Conservation (phyloP, 2,797 vertebrate genomes). For the Halcyon chelicuti region DNA sequence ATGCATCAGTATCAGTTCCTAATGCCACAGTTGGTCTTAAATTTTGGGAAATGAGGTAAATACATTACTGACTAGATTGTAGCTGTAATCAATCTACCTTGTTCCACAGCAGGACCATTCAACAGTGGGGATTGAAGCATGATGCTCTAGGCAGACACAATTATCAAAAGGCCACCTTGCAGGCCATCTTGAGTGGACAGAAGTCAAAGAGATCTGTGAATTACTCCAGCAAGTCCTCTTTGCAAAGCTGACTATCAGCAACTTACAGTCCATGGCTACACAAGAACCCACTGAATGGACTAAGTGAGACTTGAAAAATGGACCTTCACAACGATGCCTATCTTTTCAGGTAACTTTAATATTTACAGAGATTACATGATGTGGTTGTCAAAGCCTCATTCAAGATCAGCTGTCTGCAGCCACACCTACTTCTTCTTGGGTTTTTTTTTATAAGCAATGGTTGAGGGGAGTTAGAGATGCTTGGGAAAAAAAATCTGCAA, state of each 20-base stretch:
- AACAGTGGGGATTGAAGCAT: rapidly evolving
- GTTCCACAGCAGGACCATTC: background rate
- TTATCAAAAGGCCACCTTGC: background rate
- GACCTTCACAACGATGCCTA: background rate
- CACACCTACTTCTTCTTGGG: background rate
- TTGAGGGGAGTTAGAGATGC: background rate
- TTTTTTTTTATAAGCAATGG: background rate
- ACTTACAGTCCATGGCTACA: background rate
- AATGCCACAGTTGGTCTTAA: background rate
- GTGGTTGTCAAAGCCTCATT: background rate
- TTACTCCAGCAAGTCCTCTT: background rate
- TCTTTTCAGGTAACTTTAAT: background rate
- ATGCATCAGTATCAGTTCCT: background rate
- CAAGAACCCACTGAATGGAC: background rate
- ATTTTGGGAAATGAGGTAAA: background rate
- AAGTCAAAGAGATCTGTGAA: background rate
- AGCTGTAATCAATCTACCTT: background rate
- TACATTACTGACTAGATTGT: background rate
- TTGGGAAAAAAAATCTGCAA: background rate
- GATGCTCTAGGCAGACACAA: background rate
- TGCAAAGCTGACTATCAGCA: background rate
- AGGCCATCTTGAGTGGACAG: background rate
- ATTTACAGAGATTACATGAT: background rate
- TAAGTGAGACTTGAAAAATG: background rate
- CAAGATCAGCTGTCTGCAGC: background rate